Evolutionary conservation across 1,140 invertebrate species (phyloP), one percentile per base, ranked within the genome.

Genomic region (Homarus americanus): DNA sequence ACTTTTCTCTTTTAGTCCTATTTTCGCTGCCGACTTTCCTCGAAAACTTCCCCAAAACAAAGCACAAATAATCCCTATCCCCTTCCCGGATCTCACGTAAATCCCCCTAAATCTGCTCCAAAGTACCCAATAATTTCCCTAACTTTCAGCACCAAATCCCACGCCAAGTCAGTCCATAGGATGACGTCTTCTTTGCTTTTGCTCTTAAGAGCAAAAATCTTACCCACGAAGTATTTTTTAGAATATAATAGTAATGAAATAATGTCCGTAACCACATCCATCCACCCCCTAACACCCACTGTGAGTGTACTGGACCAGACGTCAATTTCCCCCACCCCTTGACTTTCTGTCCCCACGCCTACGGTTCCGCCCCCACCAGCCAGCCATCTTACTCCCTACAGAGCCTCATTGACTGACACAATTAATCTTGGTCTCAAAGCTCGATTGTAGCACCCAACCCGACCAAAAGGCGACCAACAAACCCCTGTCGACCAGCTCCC

Each of bases 391-490:
- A n/a, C 80, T 80, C 79, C 80, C 80, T 41, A 84, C 87, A 38
- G 87, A 53, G 87, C 69, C 63, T 76, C 69, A 90, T 75, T 90
- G 80, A 90, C 87, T 28, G 73, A 82, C 53, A 63, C 79, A 63
- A 90, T 90, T 82, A 41, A 90, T 90, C 87, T 90, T 78, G n/a
- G 32, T 20, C 49, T 34, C 44, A 38, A 58, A 66, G 44, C 49
- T 32, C 85, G 53, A 87, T 87, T 87, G 85, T 87, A 28, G 49
- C 34, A 58, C 53, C 44, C 41, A 75, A 38, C 72, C 24, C 32
- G 28, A 63, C 69, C 72, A 78, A 76, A 82, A 58, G 87, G 69
- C 49, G 76, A 49, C 78, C 80, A 75, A 80, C 80, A 44, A 41
- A 76, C 69, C 49, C 49, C 80, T 88, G 76, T 80, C 78, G 86